These are phyloP conservation scores for Ptycholaimellus sp. DNA, from an alignment of 2,888 invertebrate species.

Conservation along the genomic window DNA sequence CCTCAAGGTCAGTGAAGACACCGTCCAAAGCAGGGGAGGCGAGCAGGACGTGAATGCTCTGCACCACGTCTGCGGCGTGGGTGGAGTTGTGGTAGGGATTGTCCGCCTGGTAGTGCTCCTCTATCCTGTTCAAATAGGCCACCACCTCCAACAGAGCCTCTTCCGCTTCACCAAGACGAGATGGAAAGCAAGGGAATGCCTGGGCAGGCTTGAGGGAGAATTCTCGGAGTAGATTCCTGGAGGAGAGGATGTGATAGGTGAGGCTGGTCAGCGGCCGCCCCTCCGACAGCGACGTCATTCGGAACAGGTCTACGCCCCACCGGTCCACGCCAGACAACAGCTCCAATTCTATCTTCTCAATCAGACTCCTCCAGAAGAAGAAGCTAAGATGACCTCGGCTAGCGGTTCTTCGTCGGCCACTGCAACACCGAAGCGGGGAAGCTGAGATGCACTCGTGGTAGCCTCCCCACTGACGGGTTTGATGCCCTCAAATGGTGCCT, in stretches of 20 bases:
- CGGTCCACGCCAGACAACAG: slow-evolving; percentile 49
- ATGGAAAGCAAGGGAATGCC: too few relatives aligned
- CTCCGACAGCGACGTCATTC: slow-evolving; percentile 62
- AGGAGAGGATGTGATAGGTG: slow-evolving; percentile 71
- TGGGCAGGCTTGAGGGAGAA: too few relatives aligned
- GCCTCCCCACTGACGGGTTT: too few relatives aligned
- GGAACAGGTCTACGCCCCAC: slow-evolving; percentile 92
- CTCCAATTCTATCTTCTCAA: slow-evolving; percentile 17
- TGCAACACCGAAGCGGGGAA: too few relatives aligned
- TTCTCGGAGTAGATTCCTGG: too few relatives aligned
- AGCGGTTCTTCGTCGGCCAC: too few relatives aligned
- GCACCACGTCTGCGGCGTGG: slow-evolving; percentile 93
- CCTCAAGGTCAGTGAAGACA: slow-evolving; percentile 76
- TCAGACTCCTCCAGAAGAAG: too few relatives aligned
- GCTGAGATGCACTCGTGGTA: too few relatives aligned
- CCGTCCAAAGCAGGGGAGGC: slow-evolving; percentile 71
- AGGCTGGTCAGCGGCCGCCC: slow-evolving; percentile 73
- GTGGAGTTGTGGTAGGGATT: slow-evolving; percentile 97
- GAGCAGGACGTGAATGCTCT: slow-evolving; percentile 81
- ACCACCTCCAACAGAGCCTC: too few relatives aligned
- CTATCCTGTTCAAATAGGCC: slow-evolving; percentile 78
- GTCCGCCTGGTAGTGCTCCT: slow-evolving; percentile 90
- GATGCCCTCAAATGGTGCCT: too few relatives aligned
- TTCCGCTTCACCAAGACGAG: too few relatives aligned
- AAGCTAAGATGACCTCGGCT: too few relatives aligned